phyloP scores from a whole-genome alignment of 2,113 vertebrate species.

The Scopus umbretta region DNA sequence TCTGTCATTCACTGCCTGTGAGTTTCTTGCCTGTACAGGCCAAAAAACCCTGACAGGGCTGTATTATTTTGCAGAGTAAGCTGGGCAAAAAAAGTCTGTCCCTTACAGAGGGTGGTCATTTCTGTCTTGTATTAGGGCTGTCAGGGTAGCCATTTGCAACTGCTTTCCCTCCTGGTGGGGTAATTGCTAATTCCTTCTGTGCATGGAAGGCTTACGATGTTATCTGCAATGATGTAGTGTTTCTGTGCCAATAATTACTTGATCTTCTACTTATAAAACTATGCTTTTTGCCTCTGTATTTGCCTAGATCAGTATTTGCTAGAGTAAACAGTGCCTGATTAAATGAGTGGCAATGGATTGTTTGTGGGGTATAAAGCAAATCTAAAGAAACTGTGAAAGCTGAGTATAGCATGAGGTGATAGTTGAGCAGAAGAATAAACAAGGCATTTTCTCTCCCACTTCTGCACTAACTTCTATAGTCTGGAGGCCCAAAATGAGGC shows the following conservation, averaged over 20 bases:
- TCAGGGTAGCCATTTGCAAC: not conserved
- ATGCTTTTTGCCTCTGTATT: not conserved
- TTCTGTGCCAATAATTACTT: not conserved
- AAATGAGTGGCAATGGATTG: not conserved
- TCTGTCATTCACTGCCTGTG: not conserved
- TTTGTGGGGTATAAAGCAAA: not conserved
- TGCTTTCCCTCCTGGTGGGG: not conserved
- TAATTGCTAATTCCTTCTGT: not conserved
- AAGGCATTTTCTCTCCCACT: not conserved
- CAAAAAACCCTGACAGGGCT: not conserved
- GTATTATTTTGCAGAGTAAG: not conserved
- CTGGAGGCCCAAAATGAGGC: not conserved
- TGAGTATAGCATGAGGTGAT: too few relatives aligned
- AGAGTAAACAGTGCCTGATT: not conserved
- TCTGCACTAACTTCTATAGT: not conserved
- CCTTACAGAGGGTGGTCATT: not conserved
- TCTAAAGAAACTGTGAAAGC: not conserved
- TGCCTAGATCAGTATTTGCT: not conserved
- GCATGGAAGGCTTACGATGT: accelerated
- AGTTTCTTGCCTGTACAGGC: not conserved
- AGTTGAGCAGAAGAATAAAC: not conserved
- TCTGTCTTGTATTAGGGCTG: not conserved
- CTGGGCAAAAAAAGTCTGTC: not conserved
- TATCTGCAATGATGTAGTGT: not conserved
- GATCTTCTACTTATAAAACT: not conserved